Evolutionary conservation across 2,113 vertebrate genomes (phyloP).

Genomic region (Nematolebias whitei): DNA sequence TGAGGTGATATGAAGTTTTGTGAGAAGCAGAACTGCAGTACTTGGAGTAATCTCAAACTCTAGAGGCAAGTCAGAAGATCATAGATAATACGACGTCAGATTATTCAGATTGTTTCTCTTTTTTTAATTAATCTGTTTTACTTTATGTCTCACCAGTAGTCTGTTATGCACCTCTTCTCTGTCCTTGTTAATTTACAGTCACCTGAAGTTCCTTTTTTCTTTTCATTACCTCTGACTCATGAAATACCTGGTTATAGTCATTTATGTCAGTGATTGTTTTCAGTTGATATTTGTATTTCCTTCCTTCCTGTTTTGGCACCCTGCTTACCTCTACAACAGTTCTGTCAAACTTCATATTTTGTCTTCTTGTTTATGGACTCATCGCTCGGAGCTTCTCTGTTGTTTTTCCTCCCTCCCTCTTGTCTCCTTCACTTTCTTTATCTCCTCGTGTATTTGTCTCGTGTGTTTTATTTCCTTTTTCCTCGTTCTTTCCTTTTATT

Average conservation of each 20-base stretch:
- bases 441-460: background rate
- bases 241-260: conserved; percentile 17
- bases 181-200: background rate
- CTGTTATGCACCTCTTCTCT: background rate
- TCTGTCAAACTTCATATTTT: background rate
- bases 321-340: background rate
- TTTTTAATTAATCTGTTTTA: background rate
- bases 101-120: conserved; percentile 19
- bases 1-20: background rate
- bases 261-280: background rate
- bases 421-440: background rate
- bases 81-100: background rate
- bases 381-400: background rate
- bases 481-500: conserved; percentile 20
- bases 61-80: background rate
- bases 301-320: background rate
- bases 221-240: conserved; percentile 19
- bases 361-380: conserved; percentile 4
- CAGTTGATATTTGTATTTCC: background rate
- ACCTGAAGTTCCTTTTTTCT: background rate
- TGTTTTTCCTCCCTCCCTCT: conserved; percentile 7
- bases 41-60: background rate
- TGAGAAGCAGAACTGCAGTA: background rate
- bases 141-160: background rate
- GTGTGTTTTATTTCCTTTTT: background rate